A percentile compares a stretch with the other conserved stretches of the same genome.
phyloP scores from a whole-genome alignment of 1,140 invertebrate species.

The Halotydeus destructor region DNA sequence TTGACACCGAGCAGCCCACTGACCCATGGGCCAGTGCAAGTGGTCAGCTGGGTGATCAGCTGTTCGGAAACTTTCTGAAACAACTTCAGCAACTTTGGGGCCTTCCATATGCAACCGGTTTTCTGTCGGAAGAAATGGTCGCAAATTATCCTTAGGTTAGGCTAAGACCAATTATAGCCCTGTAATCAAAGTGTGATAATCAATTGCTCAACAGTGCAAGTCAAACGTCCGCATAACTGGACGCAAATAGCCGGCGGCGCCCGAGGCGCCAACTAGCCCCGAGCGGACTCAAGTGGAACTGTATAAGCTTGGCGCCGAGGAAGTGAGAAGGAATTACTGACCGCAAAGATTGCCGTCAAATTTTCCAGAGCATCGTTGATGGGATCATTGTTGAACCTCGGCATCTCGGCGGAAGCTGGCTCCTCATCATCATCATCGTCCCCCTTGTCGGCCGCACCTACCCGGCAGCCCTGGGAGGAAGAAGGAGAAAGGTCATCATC shows the following conservation, averaged over 20 bases:
- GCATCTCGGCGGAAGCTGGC: too few relatives aligned
- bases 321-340: too few relatives aligned
- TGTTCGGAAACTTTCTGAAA: conserved; percentile 10
- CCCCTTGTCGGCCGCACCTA: conserved; percentile 3
- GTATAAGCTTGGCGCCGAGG: too few relatives aligned
- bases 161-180: too few relatives aligned
- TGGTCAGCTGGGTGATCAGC: conserved; percentile 5
- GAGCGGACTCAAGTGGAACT: too few relatives aligned
- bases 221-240: too few relatives aligned
- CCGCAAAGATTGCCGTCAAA: conserved; percentile 8
- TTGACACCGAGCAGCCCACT: conserved; percentile 7
- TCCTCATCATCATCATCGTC: conserved; percentile 1
- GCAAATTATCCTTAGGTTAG: not conserved
- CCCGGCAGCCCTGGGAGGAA: conserved; percentile 6
- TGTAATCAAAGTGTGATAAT: too few relatives aligned
- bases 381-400: too few relatives aligned
- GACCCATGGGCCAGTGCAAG: conserved; percentile 12
- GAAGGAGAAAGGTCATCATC: not conserved
- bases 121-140: conserved; percentile 2
- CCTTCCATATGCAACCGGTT: conserved; percentile 8
- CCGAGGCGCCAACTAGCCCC: too few relatives aligned
- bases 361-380: conserved; percentile 8
- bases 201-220: too few relatives aligned
- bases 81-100: conserved; percentile 7
- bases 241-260: too few relatives aligned